These are phyloP conservation scores for Trachelus tabidus DNA, from an alignment of 2,888 invertebrate species.

Conservation along the genomic window DNA sequence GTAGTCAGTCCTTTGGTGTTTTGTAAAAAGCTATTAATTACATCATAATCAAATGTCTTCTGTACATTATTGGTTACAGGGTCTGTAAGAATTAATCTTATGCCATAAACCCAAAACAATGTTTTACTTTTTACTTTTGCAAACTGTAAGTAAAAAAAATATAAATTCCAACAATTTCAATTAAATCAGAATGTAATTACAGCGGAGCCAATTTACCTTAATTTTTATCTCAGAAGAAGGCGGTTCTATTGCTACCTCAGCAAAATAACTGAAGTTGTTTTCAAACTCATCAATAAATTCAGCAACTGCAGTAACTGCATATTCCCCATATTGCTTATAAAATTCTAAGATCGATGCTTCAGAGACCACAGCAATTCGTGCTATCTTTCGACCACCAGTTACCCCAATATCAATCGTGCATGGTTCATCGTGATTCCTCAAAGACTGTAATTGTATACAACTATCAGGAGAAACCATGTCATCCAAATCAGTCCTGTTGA, in stretches of 20 bases:
- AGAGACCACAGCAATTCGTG: constrained; percentile 60
- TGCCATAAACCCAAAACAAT: constrained; percentile 64
- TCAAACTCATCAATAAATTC: constrained; percentile 62
- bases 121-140: constrained; percentile 55
- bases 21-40: constrained; percentile 45
- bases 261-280: constrained; percentile 58
- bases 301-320: constrained; percentile 59
- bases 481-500: constrained; percentile 55
- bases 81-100: constrained; percentile 55
- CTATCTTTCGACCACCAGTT: constrained; percentile 52
- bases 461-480: constrained; percentile 59
- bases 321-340: constrained; percentile 65
- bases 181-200: background rate
- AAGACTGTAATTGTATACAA: constrained; percentile 49
- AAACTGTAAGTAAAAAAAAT: constrained; percentile 50
- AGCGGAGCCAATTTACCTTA: constrained; percentile 44
- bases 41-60: constrained; percentile 42
- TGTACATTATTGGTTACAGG: constrained; percentile 6
- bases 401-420: constrained; percentile 56
- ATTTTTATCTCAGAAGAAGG: constrained; percentile 56
- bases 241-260: constrained; percentile 50
- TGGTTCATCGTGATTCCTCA: constrained; percentile 38
- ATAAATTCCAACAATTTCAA: background rate
- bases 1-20: constrained; percentile 25
- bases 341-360: constrained; percentile 66